These are phyloP conservation scores for Sebastes baramenuke DNA, from an alignment of 2,797 vertebrate species.

Conservation along the genomic window DNA sequence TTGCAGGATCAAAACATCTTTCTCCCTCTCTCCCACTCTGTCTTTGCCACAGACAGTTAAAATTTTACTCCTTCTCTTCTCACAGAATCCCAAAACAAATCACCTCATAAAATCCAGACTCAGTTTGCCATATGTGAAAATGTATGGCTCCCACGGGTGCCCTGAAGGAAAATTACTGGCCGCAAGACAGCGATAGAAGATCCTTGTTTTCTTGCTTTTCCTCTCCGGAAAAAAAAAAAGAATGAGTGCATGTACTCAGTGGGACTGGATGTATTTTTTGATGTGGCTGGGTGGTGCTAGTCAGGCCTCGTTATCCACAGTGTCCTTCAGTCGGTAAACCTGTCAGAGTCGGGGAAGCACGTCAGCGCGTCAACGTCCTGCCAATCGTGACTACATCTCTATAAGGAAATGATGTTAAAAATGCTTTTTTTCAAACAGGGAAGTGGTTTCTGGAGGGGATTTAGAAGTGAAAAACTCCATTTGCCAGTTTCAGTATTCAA, in stretches of 20 bases:
- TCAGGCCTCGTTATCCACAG: constrained; percentile 55
- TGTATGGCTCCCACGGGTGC: constrained; percentile 70
- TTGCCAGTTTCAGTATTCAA: constrained; percentile 10
- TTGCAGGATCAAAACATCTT: constrained; percentile 35
- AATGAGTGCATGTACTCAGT: constrained; percentile 18
- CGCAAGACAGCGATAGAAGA: constrained; percentile 55
- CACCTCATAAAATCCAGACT: constrained; percentile 70
- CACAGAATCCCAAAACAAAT: constrained; percentile 75
- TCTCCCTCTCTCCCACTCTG: constrained; percentile 10
- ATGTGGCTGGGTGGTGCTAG: constrained; percentile 55
- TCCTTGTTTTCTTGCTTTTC: constrained; percentile 61
- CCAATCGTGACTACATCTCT: constrained; percentile 20
- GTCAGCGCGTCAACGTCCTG: background rate
- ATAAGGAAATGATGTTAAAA: constrained; percentile 18
- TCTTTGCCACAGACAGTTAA: constrained; percentile 65
- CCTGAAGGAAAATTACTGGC: constrained; percentile 70
- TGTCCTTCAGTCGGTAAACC: constrained; percentile 49
- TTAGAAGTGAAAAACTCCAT: background rate
- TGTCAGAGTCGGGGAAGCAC: constrained; percentile 25
- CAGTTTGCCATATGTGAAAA: constrained; percentile 72
- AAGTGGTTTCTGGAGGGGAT: constrained; percentile 21
- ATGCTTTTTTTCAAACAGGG: background rate
- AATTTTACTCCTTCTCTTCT: constrained; percentile 67
- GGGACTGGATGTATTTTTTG: constrained; percentile 50
- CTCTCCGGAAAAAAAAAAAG: constrained; percentile 12